Conservation (phyloP, 2,888 invertebrate genomes). For the Heliconius hortense region DNA sequence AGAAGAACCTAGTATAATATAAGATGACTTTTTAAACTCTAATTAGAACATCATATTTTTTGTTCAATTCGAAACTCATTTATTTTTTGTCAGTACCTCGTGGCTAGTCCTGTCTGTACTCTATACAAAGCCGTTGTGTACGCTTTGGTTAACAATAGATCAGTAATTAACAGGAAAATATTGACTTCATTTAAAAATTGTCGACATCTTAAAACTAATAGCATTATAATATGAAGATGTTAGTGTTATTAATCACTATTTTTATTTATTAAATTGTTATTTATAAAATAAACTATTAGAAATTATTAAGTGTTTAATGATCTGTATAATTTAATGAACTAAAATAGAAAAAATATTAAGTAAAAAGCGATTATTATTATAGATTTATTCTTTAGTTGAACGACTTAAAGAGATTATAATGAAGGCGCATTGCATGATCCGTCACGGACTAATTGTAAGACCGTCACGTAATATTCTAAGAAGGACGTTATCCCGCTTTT, state of each 20-base stretch:
- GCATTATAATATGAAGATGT: background rate
- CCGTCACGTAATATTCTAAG: conserved; percentile 27
- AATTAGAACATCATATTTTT: conserved; percentile 74
- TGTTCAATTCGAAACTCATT: conserved; percentile 65
- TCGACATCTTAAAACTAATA: background rate
- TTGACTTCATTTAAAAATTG: background rate
- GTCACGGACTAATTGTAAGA: conserved; percentile 29
- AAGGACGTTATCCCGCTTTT: conserved; percentile 28
- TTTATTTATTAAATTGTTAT: background rate
- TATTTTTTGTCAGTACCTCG: conserved; percentile 61
- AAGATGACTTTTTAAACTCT: conserved; percentile 55
- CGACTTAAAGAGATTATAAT: conserved; percentile 32
- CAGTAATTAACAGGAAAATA: conserved; percentile 53
- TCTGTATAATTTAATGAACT: background rate
- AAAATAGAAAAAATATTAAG: background rate
- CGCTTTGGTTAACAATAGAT: conserved; percentile 50
- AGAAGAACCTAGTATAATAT: conserved; percentile 24
- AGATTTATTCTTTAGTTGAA: conserved; percentile 24
- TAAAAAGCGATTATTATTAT: conserved; percentile 25
- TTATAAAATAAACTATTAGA: background rate
- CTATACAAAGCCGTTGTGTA: conserved; percentile 29
- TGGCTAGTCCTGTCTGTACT: conserved; percentile 41
- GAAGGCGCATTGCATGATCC: conserved; percentile 31
- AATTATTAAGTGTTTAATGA: background rate
- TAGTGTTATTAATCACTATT: background rate